Evolutionary conservation across 2,888 invertebrate species (phyloP).

Genomic region (Stenodema calcarata): DNA sequence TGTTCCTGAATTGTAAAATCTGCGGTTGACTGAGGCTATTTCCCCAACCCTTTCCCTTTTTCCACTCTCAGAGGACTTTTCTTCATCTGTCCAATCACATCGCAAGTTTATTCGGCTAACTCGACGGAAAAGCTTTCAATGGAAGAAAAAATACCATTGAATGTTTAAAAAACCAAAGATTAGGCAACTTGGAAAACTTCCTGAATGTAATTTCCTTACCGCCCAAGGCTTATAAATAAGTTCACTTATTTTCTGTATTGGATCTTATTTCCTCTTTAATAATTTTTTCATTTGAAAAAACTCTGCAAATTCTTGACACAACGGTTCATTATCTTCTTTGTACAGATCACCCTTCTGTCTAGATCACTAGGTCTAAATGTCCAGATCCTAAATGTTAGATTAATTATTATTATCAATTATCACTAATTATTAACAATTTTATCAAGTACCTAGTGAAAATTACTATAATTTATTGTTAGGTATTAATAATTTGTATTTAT

Average conservation of each 20-base stretch:
- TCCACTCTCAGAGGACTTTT: neutral
- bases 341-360: no score
- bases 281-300: no score
- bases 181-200: neutral
- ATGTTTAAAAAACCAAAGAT: neutral
- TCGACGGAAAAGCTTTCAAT: slow-evolving; percentile 1
- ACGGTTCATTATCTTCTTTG: no score
- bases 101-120: neutral
- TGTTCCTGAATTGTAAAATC: neutral
- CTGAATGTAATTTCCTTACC: neutral
- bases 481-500: no score
- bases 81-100: neutral
- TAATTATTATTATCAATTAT: no score
- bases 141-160: neutral
- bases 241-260: neutral
- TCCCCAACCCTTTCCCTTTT: neutral
- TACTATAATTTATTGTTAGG: no score
- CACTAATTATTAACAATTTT: no score
- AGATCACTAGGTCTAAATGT: no score
- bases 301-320: no score
- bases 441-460: no score
- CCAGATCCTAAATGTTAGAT: no score
- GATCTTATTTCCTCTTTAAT: no score
- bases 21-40: neutral
- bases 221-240: neutral